These are phyloP conservation scores for Drosophila fungiperda DNA, from an alignment of 2,888 invertebrate species.

Conservation along the genomic window DNA sequence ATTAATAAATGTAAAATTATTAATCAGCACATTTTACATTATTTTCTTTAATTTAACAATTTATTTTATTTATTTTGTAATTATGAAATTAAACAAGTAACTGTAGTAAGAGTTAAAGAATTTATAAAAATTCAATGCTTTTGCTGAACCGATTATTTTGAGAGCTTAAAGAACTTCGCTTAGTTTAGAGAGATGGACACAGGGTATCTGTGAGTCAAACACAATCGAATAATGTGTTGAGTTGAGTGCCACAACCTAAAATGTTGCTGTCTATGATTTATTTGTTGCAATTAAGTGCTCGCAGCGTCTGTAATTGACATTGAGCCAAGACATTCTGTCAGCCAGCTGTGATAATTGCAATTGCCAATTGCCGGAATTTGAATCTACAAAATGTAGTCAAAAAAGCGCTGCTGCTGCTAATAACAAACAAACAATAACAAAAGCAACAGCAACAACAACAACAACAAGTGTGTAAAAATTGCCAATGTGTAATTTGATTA, in stretches of 20 bases:
- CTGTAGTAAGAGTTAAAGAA: neutral
- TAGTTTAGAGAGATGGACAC: neutral
- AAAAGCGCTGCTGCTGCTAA: conserved; percentile 18
- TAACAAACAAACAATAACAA: conserved; percentile 3
- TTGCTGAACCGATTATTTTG: neutral
- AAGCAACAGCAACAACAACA: conserved; percentile 18
- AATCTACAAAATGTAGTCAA: conserved; percentile 40
- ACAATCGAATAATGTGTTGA: neutral
- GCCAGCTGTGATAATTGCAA: conserved; percentile 53
- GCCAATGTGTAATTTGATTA: conserved; percentile 67
- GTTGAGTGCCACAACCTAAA: conserved; percentile 14
- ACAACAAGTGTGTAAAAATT: conserved; percentile 19
- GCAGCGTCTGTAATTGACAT: conserved; percentile 44
- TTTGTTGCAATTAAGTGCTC: conserved; percentile 56
- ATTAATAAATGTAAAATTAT: neutral
- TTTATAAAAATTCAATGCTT: neutral
- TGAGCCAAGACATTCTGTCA: conserved; percentile 30
- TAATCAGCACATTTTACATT: neutral
- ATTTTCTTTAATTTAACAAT: neutral
- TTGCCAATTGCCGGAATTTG: conserved; percentile 41
- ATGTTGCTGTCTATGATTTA: conserved; percentile 61
- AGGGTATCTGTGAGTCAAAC: conserved; percentile 2
- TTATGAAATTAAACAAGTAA: neutral
- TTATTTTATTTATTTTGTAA: neutral
- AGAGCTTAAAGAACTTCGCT: neutral